Base-by-base conservation (phyloP, 2,888 invertebrate species). In the Kuschelorhynchus macadamiae region DNA sequence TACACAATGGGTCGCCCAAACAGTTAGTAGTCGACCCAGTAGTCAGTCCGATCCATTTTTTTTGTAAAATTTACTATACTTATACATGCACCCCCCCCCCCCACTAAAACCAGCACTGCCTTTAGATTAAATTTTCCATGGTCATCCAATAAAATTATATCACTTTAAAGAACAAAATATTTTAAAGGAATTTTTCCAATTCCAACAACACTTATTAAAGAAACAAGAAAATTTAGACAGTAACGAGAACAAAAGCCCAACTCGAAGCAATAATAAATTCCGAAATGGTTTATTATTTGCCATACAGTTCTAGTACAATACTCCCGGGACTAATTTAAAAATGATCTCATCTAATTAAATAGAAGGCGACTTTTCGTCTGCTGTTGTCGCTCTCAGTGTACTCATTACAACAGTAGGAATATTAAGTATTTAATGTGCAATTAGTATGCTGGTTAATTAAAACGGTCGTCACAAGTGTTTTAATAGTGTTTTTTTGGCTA, bases 271-370 rank as follows among this genome's bases (percentile, higher is more conserved):
- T 36, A 36, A 36, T 36, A 36, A 36, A 36, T 36, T 36, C 4
- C 11, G 12, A 30, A 30, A 30, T 9, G 5, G 30, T 30, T 30
- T 30, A 30, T 30, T 30, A 18, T 50, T 39, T 39, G 12, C 20
- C 36, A 52, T 36, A 17, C 18, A 17, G 50, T 17, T 32, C 36
- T 52, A 20, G 52, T 20, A 33, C 39, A 33, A 52, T 52, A 36
- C 52, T 20, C 52, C 30, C 3, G 17, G 17, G 33, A 33, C 36
- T 18, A 20, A 52, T 39, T 52, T 52, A 52, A 52, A 39, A 39
- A 52, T 52, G 52, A 52, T 52, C 52, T 52, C 52, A 52, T 52
- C 17, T 33, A 52, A 21, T 32, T 25, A 25, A 17, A 47, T 47
- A 21, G 20, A 18, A 44, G 47, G 21, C 36, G 52, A 52, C 52